Base-by-base conservation (phyloP, 2,113 vertebrate genomes). In the Jacana jacana region DNA sequence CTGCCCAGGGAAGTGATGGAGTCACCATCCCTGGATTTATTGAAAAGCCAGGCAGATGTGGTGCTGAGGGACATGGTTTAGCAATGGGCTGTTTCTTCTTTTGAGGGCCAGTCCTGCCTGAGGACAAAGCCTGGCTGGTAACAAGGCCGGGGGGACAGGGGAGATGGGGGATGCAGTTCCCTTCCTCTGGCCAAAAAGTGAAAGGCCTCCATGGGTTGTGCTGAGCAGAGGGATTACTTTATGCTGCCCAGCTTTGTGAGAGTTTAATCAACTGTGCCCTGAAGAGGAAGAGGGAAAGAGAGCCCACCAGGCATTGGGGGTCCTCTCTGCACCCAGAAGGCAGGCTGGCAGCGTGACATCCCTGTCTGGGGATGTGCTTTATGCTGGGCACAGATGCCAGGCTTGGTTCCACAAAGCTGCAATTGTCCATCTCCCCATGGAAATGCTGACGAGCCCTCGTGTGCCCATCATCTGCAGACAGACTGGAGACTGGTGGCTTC, bases 201-300 rank as follows among this genome's bases (percentile, higher is more conserved):
- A 42, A 89, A 91, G 46, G 86, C 31, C 88, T 70, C 40, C 0
- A 0, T 0, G 12, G 24, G 66, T 80, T 65, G 83, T 82, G 93
- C 91, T 88, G 91, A 96, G 94, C 89, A 72, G 71, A 68, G 89
- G 40, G 69, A 61, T 69, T 27, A 51, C 64, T 95, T 96, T 93
- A 84, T 83, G 91, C 64, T 65, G 78, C 78, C 31, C 0, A 10
- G 78, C 78, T 94, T 93, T 95, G 88, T 94, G 28, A 58, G 60
- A 17, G 73, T 58, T 91, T 86, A 95, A 95, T 78, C 35, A 96
- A 93, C 18, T 89, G 3, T 91, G 79, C 2, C 39, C 57, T 31
- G 71, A 48, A 66, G 75, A 75, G 81, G 55, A 10, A 17, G 55
- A 85, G 61, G 64, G 33, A n/a, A 6, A 27, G 35, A 61, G 55